Evolutionary conservation across 2,113 vertebrate species (phyloP), one percentile per base, ranked within the genome.

Genomic region (Colaptes auratus): DNA sequence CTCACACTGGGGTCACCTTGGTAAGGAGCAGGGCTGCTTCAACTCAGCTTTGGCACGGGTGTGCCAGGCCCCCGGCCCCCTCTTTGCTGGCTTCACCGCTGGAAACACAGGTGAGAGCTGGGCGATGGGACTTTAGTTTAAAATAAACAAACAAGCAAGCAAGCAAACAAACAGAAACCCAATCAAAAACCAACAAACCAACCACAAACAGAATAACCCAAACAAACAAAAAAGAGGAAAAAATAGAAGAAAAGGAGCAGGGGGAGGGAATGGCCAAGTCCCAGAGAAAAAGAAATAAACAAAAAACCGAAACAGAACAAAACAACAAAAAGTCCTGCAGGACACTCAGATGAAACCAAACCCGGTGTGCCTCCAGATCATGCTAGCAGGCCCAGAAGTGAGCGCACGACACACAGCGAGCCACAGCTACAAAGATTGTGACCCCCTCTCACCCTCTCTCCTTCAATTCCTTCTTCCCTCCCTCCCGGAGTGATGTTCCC

Each of bases 1-100:
- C 12, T 4, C 24, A 10, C 4, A 3, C 12, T 9, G 12, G 24
- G 16, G 4, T 13, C 0, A 6, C 5, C 72, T 46, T 42, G 55
- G 24, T 65, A 56, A 74, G 53, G 58, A 81, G 25, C 21, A 11
- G 21, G 6, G 46, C 35, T 23, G n/a, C 10, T 0, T 25, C 48
- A 20, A 31, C 4, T n/a, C 27, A n/a, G 27, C 17, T 17, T 61
- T 10, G 31, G 24, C 16, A 24, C 46, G 17, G 58, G 21, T 33
- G 74, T 31, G 52, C n/a, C 6, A 10, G 28, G 3, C 31, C 15
- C 4, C 30, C 12, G 20, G 23, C 59, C 48, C 12, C 19, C 63
- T 11, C 23, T 30, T 30, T 11, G 31, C 6, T 35, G 39, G 56
- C 20, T 75, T 42, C 81, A 59, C 28, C n/a, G 36, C 42, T 15